A percentile compares a stretch with the other conserved stretches of the same genome.
phyloP scores from a whole-genome alignment of 2,888 invertebrate species.

The Parnassius smintheus region DNA sequence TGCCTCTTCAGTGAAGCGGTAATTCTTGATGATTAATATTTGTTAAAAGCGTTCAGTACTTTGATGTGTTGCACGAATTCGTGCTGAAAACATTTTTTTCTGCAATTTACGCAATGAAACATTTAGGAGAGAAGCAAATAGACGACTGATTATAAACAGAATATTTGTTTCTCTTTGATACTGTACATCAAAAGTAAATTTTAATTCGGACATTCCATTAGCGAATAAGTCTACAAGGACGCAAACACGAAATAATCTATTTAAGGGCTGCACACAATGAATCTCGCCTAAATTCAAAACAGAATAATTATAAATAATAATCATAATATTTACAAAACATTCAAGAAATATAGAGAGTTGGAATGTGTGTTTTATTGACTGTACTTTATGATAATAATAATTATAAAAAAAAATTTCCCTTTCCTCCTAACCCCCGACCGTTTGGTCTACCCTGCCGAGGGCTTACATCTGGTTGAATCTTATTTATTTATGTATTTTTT shows the following conservation, averaged over 20 bases:
- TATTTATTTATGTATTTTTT: no score
- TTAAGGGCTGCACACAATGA: constrained; percentile 8
- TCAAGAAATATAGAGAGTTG: no score
- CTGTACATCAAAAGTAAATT: constrained; percentile 34
- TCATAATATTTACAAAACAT: no score
- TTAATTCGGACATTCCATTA: constrained; percentile 37
- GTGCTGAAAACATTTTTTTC: background rate
- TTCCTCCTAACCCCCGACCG: no score
- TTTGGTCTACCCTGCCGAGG: no score
- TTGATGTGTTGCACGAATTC: constrained; percentile 3
- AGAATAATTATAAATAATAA: no score
- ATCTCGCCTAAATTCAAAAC: background rate
- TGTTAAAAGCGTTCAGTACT: background rate
- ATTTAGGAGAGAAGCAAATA: constrained; percentile 3
- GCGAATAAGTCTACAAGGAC: constrained; percentile 19
- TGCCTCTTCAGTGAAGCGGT: background rate
- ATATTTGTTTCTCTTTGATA: constrained; percentile 34
- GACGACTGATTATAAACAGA: constrained; percentile 25
- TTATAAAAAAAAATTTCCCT: no score
- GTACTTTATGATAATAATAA: no score
- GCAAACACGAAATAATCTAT: constrained; percentile 28
- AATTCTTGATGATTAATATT: constrained; percentile 6
- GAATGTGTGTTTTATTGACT: no score
- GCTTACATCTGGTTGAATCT: no score
- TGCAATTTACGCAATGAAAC: constrained; percentile 5